Base-by-base conservation (phyloP, 2,888 invertebrate genomes). In the Cephus pulcher region DNA sequence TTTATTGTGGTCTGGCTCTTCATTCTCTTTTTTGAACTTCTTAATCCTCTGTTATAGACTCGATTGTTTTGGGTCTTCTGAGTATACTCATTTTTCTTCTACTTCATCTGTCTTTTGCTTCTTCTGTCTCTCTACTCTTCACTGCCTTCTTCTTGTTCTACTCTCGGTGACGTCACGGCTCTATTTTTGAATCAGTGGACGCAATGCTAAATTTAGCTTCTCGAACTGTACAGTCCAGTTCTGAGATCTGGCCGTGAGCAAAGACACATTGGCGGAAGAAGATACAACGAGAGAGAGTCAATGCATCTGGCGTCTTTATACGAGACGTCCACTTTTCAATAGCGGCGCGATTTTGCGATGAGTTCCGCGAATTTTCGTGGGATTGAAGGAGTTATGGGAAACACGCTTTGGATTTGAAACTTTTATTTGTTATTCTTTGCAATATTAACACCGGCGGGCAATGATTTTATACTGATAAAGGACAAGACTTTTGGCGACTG, bases 141-240 rank as follows among this genome's bases (percentile, higher is more conserved):
- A 77, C 73, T 69, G 76, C 69, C 76, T 70, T 82, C 82, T 77
- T 77, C 76, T n/a, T 85, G 82, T 83, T 82, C 85, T 86, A 82
- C 83, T 82, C 82, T 80, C 80, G 81, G 85, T 86, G 86, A 90
- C 89, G 89, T 89, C 86, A 89, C 83, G 81, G 81, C 84, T 88
- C 89, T 90, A 90, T 90, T 90, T 86, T 86, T 83, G 88, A 87
- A 86, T 71, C 78, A 81, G 86, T 88, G 85, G 87, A 89, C 88
- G 89, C 89, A 90, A 85, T 88, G 88, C 88, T 90, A 90, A 90
- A 89, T 90, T 90, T 90, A 90, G 89, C 89, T 87, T 84, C 78
- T 85, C 83, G 85, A 85, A 87, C 86, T 80, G 86, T 88, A 86
- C 86, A 86, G 83, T 82, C 75, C 30, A 77, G 40, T 40, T 40